These are phyloP conservation scores for Pseudorectes ferrugineus DNA, from an alignment of 2,113 vertebrate species.

Conservation along the genomic window DNA sequence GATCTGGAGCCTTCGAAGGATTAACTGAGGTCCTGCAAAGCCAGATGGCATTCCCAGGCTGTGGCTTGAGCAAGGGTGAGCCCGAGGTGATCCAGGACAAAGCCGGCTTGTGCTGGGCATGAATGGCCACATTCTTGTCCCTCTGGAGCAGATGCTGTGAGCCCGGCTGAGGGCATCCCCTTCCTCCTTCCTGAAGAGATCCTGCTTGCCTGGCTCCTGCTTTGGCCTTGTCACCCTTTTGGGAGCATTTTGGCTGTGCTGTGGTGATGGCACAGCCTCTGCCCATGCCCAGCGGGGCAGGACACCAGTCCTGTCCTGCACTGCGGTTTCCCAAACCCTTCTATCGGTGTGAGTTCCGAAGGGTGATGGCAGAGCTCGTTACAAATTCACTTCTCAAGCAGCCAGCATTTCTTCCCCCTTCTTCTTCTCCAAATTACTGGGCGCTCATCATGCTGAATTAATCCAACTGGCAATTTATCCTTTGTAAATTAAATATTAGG, in stretches of 20 bases:
- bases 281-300: accelerated
- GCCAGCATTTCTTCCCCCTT: neutral
- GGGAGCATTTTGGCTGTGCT: neutral
- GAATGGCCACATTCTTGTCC: neutral
- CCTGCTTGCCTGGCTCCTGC: accelerated
- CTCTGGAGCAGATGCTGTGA: neutral
- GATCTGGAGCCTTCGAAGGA: neutral
- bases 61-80: neutral
- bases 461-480: slow-evolving; percentile 11
- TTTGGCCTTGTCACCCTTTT: neutral
- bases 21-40: neutral
- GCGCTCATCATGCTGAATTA: neutral
- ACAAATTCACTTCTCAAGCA: neutral
- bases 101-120: neutral
- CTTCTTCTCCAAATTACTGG: neutral
- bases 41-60: neutral
- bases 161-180: neutral
- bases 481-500: slow-evolving; percentile 33
- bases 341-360: accelerated
- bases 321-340: neutral
- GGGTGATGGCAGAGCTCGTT: neutral
- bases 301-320: accelerated
- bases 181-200: neutral
- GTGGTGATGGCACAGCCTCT: neutral
- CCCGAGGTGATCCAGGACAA: neutral